Base-by-base conservation (phyloP, 2,888 invertebrate species). In the Mactromeris polynyma region DNA sequence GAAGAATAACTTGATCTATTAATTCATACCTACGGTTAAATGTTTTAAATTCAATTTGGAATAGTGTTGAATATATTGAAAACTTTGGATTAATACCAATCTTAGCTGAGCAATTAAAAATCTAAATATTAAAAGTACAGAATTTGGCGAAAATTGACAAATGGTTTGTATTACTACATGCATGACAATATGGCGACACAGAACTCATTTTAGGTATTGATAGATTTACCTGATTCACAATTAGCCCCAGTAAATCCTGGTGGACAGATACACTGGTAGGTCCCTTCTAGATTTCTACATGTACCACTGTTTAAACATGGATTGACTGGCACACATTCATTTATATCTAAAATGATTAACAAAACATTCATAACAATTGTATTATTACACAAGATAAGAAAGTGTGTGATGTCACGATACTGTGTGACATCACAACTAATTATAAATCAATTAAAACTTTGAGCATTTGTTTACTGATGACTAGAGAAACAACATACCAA, bases 201-300 rank as follows among this genome's bases (percentile, higher is more conserved):
- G n/a, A n/a, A n/a, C n/a, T n/a, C n/a, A n/a, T n/a, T 42, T 42
- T 9, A 42, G 42, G 11, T 14, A 51, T 26, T 64, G 0, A 36
- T 46, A 26, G n/a, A 33, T 69, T 79, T 78, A 91, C 91, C 96
- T 83, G 92, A 93, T 82, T 95, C 94, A 89, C 96, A 96, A 83
- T 94, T 95, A 6, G 84, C 85, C 14, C 96, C 96, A n/a, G 95
- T 95, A 87, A 95, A 96, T 0, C 96, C 96, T 4, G 82, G 86
- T 7, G 93, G 94, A 91, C 96, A 96, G 21, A 87, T 84, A 87
- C 92, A 92, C 33, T 83, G 79, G 58, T 88, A 90, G 2, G 87
- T 86, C 0, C 92, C 92, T n/a, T 84, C 85, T 2, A 86, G 40
- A 38, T 92, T 92, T 17, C 77, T 89, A 46, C 92, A 92, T 17